These are phyloP conservation scores for Oligia latruncula DNA, from an alignment of 2,888 invertebrate genomes.

Conservation along the genomic window DNA sequence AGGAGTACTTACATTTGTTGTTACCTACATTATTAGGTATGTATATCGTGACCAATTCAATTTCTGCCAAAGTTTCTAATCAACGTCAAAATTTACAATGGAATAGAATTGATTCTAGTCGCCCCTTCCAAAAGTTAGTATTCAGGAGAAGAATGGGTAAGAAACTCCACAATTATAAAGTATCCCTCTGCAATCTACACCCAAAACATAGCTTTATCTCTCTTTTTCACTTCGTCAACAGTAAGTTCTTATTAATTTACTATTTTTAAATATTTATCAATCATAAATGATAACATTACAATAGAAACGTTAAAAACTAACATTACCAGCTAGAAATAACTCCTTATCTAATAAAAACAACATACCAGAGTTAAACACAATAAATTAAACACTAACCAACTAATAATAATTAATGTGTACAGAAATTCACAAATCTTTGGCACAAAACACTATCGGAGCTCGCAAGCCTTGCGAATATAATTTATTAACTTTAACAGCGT, in stretches of 20 bases:
- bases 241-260: neutral
- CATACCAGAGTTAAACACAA: neutral
- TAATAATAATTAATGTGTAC: conserved; percentile 27
- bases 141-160: no score
- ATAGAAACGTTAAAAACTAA: neutral
- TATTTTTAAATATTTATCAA: neutral
- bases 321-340: neutral
- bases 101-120: no score
- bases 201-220: neutral
- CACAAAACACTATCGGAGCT: conserved; percentile 33
- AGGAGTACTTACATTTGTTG: neutral
- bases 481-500: conserved; percentile 48
- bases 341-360: conserved; percentile 4
- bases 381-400: conserved; percentile 29
- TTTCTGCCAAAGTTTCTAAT: neutral
- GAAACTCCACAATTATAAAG: no score
- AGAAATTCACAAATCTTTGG: conserved; percentile 53
- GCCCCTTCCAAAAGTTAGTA: no score
- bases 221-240: neutral
- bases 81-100: no score
- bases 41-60: neutral
- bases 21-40: neutral
- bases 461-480: conserved; percentile 45
- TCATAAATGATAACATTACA: neutral
- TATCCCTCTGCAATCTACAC: no score